Evolutionary conservation across 1,140 invertebrate genomes (phyloP).

Genomic region (Drosophila pallidifrons): DNA sequence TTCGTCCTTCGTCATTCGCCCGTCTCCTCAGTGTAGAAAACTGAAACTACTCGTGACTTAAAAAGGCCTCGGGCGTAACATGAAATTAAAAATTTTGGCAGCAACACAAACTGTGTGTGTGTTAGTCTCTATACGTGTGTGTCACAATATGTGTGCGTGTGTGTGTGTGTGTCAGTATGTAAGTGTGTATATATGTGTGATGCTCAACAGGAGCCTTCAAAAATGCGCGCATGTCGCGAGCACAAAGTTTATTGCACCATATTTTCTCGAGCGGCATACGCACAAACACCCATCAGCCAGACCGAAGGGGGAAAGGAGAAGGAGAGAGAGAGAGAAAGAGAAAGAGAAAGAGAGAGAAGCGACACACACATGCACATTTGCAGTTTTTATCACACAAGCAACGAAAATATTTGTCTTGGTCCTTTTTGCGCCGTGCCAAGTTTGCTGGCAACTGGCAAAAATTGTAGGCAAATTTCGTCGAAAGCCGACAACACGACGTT

Average conservation of each 20-base stretch:
- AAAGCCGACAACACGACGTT: constrained; percentile 60
- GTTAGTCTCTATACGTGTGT: not conserved
- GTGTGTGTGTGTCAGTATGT: constrained; percentile 7
- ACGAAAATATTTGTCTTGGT: constrained; percentile 71
- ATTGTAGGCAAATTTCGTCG: constrained; percentile 70
- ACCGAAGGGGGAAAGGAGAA: no score
- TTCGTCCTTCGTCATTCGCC: not conserved
- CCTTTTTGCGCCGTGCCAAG: constrained; percentile 44
- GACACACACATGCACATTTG: constrained; percentile 24
- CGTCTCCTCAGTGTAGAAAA: constrained; percentile 2
- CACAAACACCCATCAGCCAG: constrained; percentile 29
- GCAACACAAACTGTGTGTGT: constrained; percentile 40
- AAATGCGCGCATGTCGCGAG: constrained; percentile 70
- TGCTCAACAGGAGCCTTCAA: constrained; percentile 72
- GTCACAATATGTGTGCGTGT: constrained; percentile 24
- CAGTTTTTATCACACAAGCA: constrained; percentile 63
- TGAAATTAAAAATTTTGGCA: constrained; percentile 74
- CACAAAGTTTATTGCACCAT: constrained; percentile 75
- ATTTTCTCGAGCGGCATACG: constrained; percentile 63
- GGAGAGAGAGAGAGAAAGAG: not conserved
- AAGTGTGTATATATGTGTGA: constrained; percentile 25
- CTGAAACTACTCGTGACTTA: constrained; percentile 49
- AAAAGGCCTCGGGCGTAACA: constrained; percentile 55
- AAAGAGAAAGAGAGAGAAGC: constrained; percentile 11
- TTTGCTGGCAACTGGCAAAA: constrained; percentile 60